phyloP scores from a whole-genome alignment of 2,113 vertebrate species.

The Grammomys surdaster region DNA sequence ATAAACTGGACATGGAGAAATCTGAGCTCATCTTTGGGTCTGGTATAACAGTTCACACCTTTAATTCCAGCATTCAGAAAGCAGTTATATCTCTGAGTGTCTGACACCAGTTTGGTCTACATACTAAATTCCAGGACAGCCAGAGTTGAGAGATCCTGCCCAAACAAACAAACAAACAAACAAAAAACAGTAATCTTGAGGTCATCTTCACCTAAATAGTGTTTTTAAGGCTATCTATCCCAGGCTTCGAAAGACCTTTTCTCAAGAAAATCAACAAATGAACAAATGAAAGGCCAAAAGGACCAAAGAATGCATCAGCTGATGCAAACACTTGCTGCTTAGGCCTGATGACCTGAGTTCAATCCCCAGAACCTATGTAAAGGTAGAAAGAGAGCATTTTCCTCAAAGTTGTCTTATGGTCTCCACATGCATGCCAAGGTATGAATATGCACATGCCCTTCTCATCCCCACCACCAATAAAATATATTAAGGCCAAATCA shows the following conservation, averaged over 20 bases:
- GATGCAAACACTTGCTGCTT: background rate
- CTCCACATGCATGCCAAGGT: background rate
- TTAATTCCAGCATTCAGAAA: background rate
- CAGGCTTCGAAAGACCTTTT: background rate
- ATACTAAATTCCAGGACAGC: background rate
- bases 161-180: background rate
- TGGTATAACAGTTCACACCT: background rate
- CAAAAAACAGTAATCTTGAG: background rate
- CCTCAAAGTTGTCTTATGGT: background rate
- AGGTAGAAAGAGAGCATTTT: background rate
- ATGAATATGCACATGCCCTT: background rate
- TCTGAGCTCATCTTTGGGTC: background rate
- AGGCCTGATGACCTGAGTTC: background rate
- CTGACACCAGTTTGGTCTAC: background rate
- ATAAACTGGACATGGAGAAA: background rate
- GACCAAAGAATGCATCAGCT: background rate
- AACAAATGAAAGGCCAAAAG: background rate
- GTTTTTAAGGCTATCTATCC: background rate
- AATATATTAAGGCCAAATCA: background rate
- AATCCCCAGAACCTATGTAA: background rate
- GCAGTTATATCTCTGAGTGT: background rate
- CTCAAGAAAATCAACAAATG: background rate
- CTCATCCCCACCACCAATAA: too few species aligned
- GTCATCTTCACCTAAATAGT: background rate
- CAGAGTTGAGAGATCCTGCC: background rate